Evolutionary conservation across 1,140 invertebrate genomes (phyloP), one percentile per base, ranked within the genome.

Genomic region (Protaetia brevitarsis): DNA sequence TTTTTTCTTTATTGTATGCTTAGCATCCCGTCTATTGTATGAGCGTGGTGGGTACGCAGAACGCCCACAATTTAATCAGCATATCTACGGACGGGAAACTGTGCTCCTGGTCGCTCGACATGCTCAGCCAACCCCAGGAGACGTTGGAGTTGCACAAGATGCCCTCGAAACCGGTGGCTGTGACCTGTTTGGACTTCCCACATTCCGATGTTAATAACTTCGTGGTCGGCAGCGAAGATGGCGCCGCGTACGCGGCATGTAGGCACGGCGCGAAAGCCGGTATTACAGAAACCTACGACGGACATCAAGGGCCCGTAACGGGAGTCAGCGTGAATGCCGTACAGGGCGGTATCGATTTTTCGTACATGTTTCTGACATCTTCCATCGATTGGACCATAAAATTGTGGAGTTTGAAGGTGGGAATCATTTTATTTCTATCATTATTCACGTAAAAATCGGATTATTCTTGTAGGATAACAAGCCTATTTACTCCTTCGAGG

Each of bases 341-440:
- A 56, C 88, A 92, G 73, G 95, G 93, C 3, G 89, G 90, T 34
- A 89, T 96, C 58, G 96, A 98, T 82, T 97, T 98, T 77, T 95
- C 95, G 0, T 94, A 98, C 79, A 86, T 98, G 57, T 99, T 97
- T 82, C 84, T 99, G 8, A 97, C 96, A 11, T 95, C 95, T 4
- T 98, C 96, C 23, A 93, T 98, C 76, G 97, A 99, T 81, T 99
- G 97, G 97, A 98, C 95, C 37, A 91, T 99, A 36, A 98, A 99
- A 79, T 82, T 99, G 4, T 99, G 97, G 97, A 97, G 92, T 76
- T 83, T 94, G 7, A 98, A 97, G 84, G 93, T 93, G 78, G 71
- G 63, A 63, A 19, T 58, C 21, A 16, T 26, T 58, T 41, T 66
- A 1, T 4, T 31, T 62, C 51, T 59, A 29, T 27, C 36, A 23